Conservation (phyloP, 2,888 invertebrate species). For the Rosalia funebris region DNA sequence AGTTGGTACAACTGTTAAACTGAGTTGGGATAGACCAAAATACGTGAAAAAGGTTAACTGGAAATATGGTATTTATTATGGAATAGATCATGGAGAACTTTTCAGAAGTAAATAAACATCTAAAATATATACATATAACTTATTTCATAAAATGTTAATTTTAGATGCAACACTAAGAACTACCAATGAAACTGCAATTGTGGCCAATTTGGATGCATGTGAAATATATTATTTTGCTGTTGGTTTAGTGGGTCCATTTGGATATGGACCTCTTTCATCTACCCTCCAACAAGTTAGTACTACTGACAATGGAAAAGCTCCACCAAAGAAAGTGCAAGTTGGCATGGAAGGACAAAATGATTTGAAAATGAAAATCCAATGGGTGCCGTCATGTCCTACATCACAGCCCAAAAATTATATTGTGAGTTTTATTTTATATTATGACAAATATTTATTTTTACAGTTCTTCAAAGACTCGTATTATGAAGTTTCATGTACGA, state of each 20-base stretch:
- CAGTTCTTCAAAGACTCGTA: no score
- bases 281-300: conserved; percentile 57
- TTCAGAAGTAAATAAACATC: conserved; percentile 67
- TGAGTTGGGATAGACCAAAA: conserved; percentile 75
- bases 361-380: conserved; percentile 70
- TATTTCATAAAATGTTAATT: no score
- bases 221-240: conserved; percentile 79
- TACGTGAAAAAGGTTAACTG: conserved; percentile 68
- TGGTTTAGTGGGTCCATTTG: conserved; percentile 72
- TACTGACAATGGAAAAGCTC: conserved; percentile 69
- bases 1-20: conserved; percentile 70
- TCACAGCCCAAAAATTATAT: conserved; percentile 64
- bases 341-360: conserved; percentile 56
- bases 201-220: conserved; percentile 76
- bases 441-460: no score
- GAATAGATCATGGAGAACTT: conserved; percentile 68
- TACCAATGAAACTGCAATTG: conserved; percentile 66
- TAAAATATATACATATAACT: no score
- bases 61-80: conserved; percentile 80
- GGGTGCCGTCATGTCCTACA: conserved; percentile 77
- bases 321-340: conserved; percentile 75
- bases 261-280: conserved; percentile 73
- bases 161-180: conserved; percentile 57
- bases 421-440: conserved; percentile 67
- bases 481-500: no score